Percentiles rank a stretch among this genome's conserved stretches.
These are phyloP conservation scores for Cygnus atratus DNA, from an alignment of 2,113 vertebrate genomes.

Conservation along the genomic window DNA sequence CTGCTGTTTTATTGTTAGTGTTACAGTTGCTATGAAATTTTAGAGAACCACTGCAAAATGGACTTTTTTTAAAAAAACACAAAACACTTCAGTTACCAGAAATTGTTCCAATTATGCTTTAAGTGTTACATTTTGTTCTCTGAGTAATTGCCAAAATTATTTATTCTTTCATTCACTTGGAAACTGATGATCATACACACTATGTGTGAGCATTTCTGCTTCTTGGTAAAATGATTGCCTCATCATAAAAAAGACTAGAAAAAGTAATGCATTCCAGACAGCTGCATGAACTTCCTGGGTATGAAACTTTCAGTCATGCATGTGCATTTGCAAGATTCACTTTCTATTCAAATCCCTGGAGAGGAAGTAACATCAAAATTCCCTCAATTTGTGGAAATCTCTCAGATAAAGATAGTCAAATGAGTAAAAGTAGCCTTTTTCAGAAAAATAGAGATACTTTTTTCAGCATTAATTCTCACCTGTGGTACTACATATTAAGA, in stretches of 20 bases:
- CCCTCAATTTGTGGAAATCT: background rate
- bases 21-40: background rate
- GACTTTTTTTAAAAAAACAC: background rate
- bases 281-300: background rate
- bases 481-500: background rate
- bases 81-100: background rate
- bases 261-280: background rate
- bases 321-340: rapidly evolving
- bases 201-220: background rate
- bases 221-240: background rate
- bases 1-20: background rate
- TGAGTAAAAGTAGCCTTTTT: rapidly evolving
- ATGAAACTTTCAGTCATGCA: background rate
- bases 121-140: background rate
- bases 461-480: background rate
- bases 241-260: background rate
- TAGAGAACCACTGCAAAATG: background rate
- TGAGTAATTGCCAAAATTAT: background rate
- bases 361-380: background rate
- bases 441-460: background rate
- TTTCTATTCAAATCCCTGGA: background rate
- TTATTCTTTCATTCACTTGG: background rate
- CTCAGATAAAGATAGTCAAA: background rate
- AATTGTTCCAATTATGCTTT: background rate
- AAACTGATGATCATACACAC: background rate